Conservation (phyloP, 2,113 vertebrate genomes). For the Myiopsitta monachus region DNA sequence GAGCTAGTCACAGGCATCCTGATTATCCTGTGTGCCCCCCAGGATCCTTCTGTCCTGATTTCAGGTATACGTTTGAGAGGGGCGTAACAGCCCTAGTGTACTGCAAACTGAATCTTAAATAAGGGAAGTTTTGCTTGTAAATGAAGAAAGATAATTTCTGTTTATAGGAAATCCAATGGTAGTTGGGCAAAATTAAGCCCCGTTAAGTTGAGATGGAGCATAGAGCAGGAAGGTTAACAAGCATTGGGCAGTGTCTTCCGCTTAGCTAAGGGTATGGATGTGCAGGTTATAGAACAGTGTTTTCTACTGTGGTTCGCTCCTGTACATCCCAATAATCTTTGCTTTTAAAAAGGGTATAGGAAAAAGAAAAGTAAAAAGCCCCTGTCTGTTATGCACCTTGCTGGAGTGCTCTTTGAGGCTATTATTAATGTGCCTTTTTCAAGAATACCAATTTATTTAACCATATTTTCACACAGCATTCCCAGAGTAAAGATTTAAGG, state of each 20-base stretch:
- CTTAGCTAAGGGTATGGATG: background rate
- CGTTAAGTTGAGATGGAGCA: background rate
- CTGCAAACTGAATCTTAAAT: background rate
- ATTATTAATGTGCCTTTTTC: background rate
- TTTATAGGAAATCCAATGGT: background rate
- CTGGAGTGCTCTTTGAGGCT: background rate
- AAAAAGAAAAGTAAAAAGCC: background rate
- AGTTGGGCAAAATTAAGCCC: background rate
- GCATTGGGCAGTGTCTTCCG: background rate
- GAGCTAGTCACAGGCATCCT: background rate
- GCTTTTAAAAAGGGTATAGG: background rate
- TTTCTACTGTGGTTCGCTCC: background rate
- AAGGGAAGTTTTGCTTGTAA: background rate
- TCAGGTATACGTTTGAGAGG: background rate
- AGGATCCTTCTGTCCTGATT: background rate
- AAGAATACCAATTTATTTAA: background rate
- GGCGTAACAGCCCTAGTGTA: background rate
- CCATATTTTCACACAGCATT: background rate
- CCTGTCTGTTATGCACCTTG: accelerated
- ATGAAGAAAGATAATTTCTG: background rate
- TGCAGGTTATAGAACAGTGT: background rate
- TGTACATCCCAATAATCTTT: background rate
- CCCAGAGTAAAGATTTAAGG: background rate
- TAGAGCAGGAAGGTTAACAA: background rate
- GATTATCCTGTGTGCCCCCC: background rate